Conservation (phyloP, 2,797 vertebrate species). For the Pipistrellus pygmaeus region DNA sequence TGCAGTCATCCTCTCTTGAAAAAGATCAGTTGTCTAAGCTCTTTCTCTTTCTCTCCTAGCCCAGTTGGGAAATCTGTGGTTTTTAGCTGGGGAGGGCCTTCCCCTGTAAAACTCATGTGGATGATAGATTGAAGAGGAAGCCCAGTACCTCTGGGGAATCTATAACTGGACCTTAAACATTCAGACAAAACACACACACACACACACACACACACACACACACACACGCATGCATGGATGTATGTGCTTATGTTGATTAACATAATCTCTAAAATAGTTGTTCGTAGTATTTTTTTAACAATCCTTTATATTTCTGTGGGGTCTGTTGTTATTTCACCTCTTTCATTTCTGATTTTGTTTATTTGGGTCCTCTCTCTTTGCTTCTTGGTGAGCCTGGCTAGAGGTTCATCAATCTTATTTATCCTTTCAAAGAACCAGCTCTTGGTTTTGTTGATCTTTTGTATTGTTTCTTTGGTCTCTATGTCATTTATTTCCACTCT, state of each 20-base stretch:
- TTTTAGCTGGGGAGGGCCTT: not conserved
- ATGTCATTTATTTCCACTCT: no score
- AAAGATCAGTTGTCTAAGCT: not conserved
- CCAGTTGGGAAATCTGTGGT: not conserved
- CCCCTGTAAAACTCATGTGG: constrained; percentile 6
- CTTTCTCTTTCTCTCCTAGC: constrained; percentile 24
- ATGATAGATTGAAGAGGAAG: not conserved
- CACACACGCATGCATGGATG: not conserved
- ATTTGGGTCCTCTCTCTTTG: no score
- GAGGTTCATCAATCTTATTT: no score
- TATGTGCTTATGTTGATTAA: not conserved
- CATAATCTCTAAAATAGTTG: not conserved
- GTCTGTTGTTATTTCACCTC: no score
- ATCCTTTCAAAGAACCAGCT: no score
- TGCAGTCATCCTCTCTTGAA: not conserved
- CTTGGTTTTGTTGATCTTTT: no score
- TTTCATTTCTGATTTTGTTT: no score
- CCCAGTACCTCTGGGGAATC: not conserved
- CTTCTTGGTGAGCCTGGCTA: no score
- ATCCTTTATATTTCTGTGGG: no score
- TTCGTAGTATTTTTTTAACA: no score
- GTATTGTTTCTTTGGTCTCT: no score
- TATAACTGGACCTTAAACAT: not conserved
- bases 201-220: not conserved
- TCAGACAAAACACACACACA: not conserved